Base-by-base conservation (phyloP, 2,113 vertebrate species). In the Donacobius atricapilla region DNA sequence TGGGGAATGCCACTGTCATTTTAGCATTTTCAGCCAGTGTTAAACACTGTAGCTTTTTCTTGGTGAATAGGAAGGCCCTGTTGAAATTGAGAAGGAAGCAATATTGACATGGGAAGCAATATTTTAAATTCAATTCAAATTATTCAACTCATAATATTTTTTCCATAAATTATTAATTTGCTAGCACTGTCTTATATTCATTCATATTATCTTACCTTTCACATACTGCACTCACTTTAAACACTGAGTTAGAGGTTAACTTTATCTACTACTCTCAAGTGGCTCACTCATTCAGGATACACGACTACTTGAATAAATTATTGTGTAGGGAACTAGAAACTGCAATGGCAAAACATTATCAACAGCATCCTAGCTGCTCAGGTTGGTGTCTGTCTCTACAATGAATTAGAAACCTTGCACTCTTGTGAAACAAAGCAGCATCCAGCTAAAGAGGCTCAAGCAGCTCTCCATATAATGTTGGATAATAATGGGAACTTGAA, bases 41-140 rank as follows among this genome's bases (percentile, higher is more conserved):
- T 73, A 97, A 82, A 81, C 96, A 97, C 51, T 97, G 80, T 15
- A 92, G 69, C 17, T 81, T 96, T 94, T 95, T 89, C 72, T 68
- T 87, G 33, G 94, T 97, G 89, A 93, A 96, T 71, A 97, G 77
- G 83, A 97, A 96, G 65, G 94, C 95, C 77, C 96, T 97, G 94
- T 95, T 89, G 83, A 94, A 92, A 89, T 87, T 35, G 54, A 95
- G 57, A 96, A 90, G 60, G 30, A 95, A 83, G 30, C 7, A 79
- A 66, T 45, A 25, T 71, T 88, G 25, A 45, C 37, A 68, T 7
- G 56, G 27, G 33, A 88, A 87, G 33, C 9, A 71, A 30, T 73
- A 61, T 66, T 65, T 70, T 58, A 12, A 72, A 79, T 64, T 73
- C 0, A 39, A 7, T 60, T 71, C 3, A 45, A 87, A 87, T 60